phyloP scores from a whole-genome alignment of 2,797 vertebrate species.

The Spheniscus humboldti region DNA sequence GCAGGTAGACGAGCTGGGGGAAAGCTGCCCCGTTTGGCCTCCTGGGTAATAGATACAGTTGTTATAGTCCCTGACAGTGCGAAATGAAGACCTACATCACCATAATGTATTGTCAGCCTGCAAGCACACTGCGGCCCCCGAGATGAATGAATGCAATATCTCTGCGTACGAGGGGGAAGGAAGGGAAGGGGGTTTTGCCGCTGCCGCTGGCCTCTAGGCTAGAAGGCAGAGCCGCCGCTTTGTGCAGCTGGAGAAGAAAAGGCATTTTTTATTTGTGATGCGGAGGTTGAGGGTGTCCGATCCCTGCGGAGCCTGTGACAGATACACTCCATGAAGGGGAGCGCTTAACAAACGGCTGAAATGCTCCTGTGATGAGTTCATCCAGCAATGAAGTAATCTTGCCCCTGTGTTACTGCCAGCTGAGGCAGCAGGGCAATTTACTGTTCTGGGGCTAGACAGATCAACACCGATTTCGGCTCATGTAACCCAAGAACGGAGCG shows the following conservation, averaged over 20 bases:
- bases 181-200: background rate
- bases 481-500: background rate
- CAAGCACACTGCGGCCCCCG: background rate
- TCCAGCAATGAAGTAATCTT: background rate
- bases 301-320: background rate
- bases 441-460: background rate
- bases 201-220: background rate
- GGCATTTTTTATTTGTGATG: background rate
- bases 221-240: background rate
- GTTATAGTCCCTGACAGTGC: background rate
- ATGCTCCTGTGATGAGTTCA: slow-evolving; percentile 12
- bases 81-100: slow-evolving; percentile 7
- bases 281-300: background rate
- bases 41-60: background rate
- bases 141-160: slow-evolving; percentile 10
- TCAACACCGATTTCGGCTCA: background rate
- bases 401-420: background rate
- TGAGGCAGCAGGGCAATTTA: background rate
- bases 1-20: background rate
- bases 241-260: background rate
- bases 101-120: background rate
- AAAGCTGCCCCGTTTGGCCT: background rate
- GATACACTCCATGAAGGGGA: background rate
- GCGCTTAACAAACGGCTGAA: background rate
- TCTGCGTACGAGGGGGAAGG: background rate